Evolutionary conservation across 2,113 vertebrate genomes (phyloP).

Genomic region (Neofelis nebulosa): DNA sequence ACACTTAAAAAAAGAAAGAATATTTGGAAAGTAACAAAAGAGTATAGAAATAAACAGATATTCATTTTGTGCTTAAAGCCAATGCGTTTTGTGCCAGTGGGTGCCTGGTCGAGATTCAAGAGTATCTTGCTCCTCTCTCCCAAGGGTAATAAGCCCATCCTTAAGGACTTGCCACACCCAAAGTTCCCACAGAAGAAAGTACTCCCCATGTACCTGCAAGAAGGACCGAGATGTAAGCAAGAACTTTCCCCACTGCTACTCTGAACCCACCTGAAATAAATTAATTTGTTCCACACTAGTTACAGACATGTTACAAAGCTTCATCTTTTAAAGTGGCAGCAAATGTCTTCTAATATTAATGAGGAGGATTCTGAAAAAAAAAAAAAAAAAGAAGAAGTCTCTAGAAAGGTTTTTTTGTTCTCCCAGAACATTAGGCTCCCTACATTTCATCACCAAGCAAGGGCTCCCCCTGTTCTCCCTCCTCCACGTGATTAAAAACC

Average conservation of each 20-base stretch:
- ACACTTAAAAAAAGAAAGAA: background rate
- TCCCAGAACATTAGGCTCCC: background rate
- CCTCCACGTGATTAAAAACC: background rate
- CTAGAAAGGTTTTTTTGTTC: background rate
- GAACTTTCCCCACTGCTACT: background rate
- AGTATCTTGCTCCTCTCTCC: background rate
- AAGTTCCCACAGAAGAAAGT: background rate
- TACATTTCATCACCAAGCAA: background rate
- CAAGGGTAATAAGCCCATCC: background rate
- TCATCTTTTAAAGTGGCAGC: conserved; percentile 42
- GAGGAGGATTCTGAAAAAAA: background rate
- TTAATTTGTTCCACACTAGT: background rate
- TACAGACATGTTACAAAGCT: background rate
- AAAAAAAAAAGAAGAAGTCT: background rate
- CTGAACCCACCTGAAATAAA: background rate
- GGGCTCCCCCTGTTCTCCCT: background rate
- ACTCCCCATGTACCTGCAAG: too few species aligned
- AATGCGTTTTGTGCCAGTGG: background rate
- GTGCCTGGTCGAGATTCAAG: background rate
- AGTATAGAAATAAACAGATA: background rate
- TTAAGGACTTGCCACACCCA: background rate
- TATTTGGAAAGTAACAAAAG: background rate
- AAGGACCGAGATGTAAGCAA: background rate
- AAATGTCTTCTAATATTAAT: conserved; percentile 37
- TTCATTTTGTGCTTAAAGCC: background rate